Conservation (phyloP, 2,113 vertebrate genomes). For the Ceyx margarethae region DNA sequence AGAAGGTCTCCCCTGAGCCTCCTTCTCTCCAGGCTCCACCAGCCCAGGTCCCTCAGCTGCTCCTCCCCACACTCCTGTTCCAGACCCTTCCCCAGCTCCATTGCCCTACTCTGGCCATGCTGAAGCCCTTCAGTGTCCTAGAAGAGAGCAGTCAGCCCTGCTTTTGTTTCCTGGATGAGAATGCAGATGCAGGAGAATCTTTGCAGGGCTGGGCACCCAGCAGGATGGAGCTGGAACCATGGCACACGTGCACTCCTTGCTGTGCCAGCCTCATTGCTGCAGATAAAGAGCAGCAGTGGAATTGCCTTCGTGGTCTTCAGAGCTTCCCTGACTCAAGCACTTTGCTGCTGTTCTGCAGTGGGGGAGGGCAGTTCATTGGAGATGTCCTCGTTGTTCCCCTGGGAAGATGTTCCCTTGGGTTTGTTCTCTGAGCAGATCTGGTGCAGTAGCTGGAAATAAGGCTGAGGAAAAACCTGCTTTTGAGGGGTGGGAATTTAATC, state of each 20-base stretch:
- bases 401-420: neutral
- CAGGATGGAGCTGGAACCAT: neutral
- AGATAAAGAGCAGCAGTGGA: neutral
- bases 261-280: neutral
- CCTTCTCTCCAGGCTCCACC: neutral
- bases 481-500: neutral
- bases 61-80: neutral
- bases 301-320: neutral
- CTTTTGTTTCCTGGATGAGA: neutral
- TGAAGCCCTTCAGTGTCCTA: no score
- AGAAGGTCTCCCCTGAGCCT: neutral
- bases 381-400: neutral
- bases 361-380: neutral
- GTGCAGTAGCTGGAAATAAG: neutral
- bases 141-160: neutral
- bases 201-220: neutral
- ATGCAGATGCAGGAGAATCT: neutral
- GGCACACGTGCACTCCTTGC: rapidly evolving
- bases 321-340: neutral
- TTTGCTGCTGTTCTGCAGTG: neutral
- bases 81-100: neutral
- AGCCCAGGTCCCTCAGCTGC: neutral
- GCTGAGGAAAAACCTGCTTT: neutral
- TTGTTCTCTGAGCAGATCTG: neutral
- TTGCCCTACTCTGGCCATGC: neutral